Conservation (phyloP, 2,797 vertebrate genomes). For the Acridotheres tristis region DNA sequence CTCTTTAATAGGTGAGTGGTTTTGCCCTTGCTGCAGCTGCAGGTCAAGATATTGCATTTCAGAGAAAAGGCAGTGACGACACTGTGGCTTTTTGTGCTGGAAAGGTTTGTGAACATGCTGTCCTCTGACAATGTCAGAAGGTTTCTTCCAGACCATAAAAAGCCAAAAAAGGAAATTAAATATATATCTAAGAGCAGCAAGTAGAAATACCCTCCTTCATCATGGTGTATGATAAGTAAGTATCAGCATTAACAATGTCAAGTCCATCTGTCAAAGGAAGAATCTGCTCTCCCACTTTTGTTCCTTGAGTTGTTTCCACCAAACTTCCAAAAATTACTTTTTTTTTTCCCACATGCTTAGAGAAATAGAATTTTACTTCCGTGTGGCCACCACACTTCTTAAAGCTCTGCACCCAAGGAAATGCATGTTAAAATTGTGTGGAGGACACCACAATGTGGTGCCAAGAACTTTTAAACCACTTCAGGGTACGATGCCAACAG, state of each 20-base stretch:
- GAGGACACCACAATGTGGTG: neutral
- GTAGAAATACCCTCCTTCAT: neutral
- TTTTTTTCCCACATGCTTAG: accelerated
- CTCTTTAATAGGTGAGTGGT: neutral
- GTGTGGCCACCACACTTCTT: neutral
- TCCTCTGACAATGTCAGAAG: conserved; percentile 27
- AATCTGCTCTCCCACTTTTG: neutral
- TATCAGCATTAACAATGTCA: neutral
- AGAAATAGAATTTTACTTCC: neutral
- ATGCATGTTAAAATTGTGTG: neutral
- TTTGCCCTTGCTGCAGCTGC: conserved; percentile 28
- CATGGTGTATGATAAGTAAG: neutral
- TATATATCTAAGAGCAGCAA: neutral
- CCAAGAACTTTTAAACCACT: neutral
- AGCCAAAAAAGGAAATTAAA: neutral
- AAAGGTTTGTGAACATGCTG: conserved; percentile 34
- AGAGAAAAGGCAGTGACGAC: neutral
- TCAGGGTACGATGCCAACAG: neutral
- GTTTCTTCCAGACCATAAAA: conserved; percentile 8
- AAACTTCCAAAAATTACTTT: neutral
- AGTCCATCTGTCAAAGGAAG: neutral
- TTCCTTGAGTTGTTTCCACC: neutral
- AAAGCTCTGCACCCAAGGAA: neutral
- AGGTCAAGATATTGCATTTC: conserved; percentile 33
- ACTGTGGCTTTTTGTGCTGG: conserved; percentile 22